Base-by-base conservation (phyloP, 2,888 invertebrate species). In the Metalampra italica region DNA sequence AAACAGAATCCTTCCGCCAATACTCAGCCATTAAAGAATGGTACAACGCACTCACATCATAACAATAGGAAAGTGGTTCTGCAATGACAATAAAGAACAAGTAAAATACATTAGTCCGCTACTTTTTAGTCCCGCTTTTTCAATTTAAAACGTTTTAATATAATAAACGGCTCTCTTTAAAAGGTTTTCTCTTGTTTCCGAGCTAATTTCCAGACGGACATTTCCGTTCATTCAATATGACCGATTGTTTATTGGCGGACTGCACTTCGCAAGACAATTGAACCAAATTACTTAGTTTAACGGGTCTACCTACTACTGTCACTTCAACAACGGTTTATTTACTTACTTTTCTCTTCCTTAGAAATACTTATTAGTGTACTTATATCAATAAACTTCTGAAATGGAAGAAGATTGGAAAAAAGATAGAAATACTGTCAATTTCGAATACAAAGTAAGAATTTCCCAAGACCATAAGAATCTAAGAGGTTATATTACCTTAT, bases 181-280 rank as follows among this genome's bases (percentile, higher is more conserved):
- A 89, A 84, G 77, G 85, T 83, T 86, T 88, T 89, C 84, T 78
- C 84, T 84, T 87, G 89, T 88, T 82, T 80, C 74, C 74, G 67
- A 78, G 78, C 78, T 84, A 88, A 88, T 87, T 89, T 86, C 75
- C 74, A 78, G 78, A 78, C 82, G 71, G 83, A 88, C 88, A 84
- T 85, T 87, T 89, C 88, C 88, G 87, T 71, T 86, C 87, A 89
- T 89, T 89, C 86, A 88, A 78, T 87, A 88, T 88, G 82, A 87
- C 68, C 89, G 82, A 88, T 88, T 86, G 88, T 89, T 83, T 85
- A 87, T 86, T 79, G 82, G 75, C 78, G 66, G 71, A 74, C 68
- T 75, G 68, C 77, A 74, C 78, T 81, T 80, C 73, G 79, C 75
- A 76, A 86, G 75, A 87, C 87, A 83, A 86, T 86, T 80, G 84